Evolutionary conservation across 2,797 vertebrate genomes (phyloP).

Genomic region (Phrynocephalus guinanensis): DNA sequence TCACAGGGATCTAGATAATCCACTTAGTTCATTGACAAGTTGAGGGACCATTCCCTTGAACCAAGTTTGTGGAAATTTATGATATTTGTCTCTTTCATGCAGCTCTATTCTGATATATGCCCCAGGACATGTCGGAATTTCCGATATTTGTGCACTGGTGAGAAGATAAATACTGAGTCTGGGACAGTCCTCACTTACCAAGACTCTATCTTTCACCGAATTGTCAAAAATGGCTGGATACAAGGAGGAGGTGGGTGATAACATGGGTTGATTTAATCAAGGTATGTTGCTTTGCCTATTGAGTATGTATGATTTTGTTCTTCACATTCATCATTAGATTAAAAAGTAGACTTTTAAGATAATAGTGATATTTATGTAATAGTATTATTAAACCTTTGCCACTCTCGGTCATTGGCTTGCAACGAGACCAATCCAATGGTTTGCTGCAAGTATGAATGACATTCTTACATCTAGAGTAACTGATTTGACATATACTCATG

Average conservation of each 20-base stretch:
- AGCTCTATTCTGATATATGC: slow-evolving; percentile 89
- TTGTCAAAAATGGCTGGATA: slow-evolving; percentile 89
- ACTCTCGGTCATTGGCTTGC: not conserved
- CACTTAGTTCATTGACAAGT: not conserved
- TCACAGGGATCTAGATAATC: not conserved
- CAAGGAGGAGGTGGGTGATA: slow-evolving; percentile 89
- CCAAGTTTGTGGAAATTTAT: slow-evolving; percentile 14
- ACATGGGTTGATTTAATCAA: slow-evolving; percentile 13
- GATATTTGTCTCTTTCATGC: slow-evolving; percentile 51
- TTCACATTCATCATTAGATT: slow-evolving; percentile 1
- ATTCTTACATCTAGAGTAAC: too few relatives aligned
- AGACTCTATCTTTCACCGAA: slow-evolving; percentile 86
- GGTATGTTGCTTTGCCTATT: slow-evolving; percentile 1
- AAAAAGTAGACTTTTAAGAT: slow-evolving; percentile 5
- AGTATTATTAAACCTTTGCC: not conserved
- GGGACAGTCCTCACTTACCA: slow-evolving; percentile 83
- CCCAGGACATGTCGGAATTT: slow-evolving; percentile 92
- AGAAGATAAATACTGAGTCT: slow-evolving; percentile 70
- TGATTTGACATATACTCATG: not conserved
- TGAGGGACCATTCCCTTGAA: fast-evolving
- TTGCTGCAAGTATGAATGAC: not conserved
- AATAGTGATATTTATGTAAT: not conserved
- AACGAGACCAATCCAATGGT: not conserved
- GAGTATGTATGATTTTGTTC: slow-evolving; percentile 13
- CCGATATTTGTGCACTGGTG: slow-evolving; percentile 83